Conservation (phyloP, 2,797 vertebrate genomes). For the Eutrigla gurnardus region DNA sequence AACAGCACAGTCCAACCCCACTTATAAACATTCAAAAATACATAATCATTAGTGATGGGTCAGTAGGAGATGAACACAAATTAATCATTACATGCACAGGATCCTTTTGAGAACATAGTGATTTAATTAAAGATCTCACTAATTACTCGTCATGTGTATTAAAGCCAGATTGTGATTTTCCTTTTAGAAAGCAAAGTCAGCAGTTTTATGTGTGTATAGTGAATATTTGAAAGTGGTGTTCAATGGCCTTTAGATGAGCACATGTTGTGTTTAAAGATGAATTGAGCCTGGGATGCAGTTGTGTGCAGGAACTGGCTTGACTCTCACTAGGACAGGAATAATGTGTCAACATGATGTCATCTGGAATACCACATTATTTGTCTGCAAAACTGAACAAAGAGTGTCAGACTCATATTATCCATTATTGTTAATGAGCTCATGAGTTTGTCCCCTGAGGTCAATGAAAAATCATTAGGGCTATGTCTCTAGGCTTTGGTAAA, state of each 20-base stretch:
- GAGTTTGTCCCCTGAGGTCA: constrained; percentile 12
- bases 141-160: neutral
- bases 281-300: neutral
- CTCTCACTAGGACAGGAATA: constrained; percentile 23
- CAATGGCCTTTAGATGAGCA: constrained; percentile 13
- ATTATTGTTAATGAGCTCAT: neutral
- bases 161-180: constrained; percentile 22
- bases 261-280: neutral
- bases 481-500: constrained; percentile 14
- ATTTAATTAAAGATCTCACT: constrained; percentile 30
- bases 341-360: constrained; percentile 14
- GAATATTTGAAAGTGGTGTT: constrained; percentile 5
- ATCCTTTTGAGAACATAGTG: constrained; percentile 49
- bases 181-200: constrained; percentile 7
- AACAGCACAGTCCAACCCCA: constrained; percentile 48
- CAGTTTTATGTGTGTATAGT: constrained; percentile 22
- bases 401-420: constrained; percentile 10
- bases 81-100: constrained; percentile 70
- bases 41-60: constrained; percentile 46
- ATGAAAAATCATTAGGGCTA: neutral
- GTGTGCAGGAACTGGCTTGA: constrained; percentile 16
- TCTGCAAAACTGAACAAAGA: constrained; percentile 47
- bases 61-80: constrained; percentile 55
- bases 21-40: constrained; percentile 28
- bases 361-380: constrained; percentile 28